A percentile compares a stretch with the other conserved stretches of the same genome.
phyloP scores from a whole-genome alignment of 1,140 invertebrate species.

The Arctopsyche grandis region DNA sequence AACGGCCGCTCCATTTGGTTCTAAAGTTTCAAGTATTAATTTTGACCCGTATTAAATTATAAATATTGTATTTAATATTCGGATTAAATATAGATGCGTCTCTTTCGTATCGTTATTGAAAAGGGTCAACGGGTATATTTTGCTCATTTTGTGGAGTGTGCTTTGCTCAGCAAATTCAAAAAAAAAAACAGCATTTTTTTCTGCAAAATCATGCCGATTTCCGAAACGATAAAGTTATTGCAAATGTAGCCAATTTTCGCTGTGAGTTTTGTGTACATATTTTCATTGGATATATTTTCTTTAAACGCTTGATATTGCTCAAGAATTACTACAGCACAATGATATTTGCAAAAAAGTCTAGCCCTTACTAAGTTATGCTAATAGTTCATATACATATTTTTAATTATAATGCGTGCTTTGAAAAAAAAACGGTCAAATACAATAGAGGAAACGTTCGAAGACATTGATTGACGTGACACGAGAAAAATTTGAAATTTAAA shows the following conservation, averaged over 20 bases:
- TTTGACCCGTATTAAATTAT: too few relatives aligned
- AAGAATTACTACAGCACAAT: background rate
- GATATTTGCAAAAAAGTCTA: background rate
- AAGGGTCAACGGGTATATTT: constrained; percentile 25
- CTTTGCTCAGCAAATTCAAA: constrained; percentile 11
- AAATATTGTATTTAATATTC: background rate
- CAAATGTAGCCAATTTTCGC: constrained; percentile 26
- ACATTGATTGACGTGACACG: constrained; percentile 24
- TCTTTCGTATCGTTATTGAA: background rate
- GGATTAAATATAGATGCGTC: too few relatives aligned
- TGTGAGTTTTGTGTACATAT: background rate
- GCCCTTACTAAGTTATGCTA: background rate
- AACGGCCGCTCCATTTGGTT: background rate
- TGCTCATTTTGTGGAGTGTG: constrained; percentile 10
- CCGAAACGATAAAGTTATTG: constrained; percentile 30
- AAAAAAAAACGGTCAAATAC: background rate
- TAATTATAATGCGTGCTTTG: constrained; percentile 11
- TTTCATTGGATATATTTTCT: background rate
- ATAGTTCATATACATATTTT: constrained; percentile 3
- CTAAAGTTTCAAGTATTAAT: background rate
- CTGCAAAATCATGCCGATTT: constrained; percentile 19
- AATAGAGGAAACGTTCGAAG: background rate
- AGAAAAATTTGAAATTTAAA: constrained; percentile 22
- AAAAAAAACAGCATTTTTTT: background rate
- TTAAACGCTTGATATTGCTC: background rate